phyloP scores from a whole-genome alignment of 2,888 invertebrate species.

The Aleiodes leptofemur region DNA sequence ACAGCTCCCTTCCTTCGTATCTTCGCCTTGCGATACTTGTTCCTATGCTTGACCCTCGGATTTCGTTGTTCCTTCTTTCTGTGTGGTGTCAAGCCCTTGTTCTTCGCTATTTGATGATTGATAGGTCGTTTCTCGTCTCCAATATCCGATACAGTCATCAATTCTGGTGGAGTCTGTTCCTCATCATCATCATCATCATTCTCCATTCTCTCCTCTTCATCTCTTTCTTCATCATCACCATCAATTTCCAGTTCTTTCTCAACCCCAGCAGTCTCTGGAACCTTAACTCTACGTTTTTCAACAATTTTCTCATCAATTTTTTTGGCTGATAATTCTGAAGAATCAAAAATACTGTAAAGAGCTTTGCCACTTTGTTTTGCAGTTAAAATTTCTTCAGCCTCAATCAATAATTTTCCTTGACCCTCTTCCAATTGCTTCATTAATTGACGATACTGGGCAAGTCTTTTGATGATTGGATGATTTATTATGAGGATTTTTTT shows the following conservation, averaged over 20 bases:
- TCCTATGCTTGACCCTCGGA: constrained; percentile 95
- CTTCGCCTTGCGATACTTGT: constrained; percentile 93
- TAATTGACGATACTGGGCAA: constrained; percentile 88
- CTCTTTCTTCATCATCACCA: constrained; percentile 53
- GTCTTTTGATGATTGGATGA: constrained; percentile 92
- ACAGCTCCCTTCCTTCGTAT: constrained; percentile 96
- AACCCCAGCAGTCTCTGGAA: constrained; percentile 68
- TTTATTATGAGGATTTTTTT: constrained; percentile 83
- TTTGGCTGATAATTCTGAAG: constrained; percentile 55
- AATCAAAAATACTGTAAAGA: constrained; percentile 68
- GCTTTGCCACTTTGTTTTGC: constrained; percentile 76
- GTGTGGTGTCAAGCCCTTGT: constrained; percentile 94
- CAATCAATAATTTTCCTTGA: constrained; percentile 82
- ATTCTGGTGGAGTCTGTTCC: constrained; percentile 55
- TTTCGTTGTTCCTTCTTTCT: constrained; percentile 95
- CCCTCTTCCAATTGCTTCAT: constrained; percentile 84
- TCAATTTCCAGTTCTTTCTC: constrained; percentile 71
- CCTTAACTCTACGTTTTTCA: not conserved
- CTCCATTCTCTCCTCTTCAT: constrained; percentile 53
- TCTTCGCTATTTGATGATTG: constrained; percentile 96
- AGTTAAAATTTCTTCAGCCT: constrained; percentile 81
- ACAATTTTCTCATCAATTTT: constrained; percentile 30
- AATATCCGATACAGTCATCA: constrained; percentile 60
- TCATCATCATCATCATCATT: constrained; percentile 62
- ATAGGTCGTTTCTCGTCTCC: constrained; percentile 85